Conservation (phyloP, 2,797 vertebrate genomes). For the Coccyzus lansbergi region DNA sequence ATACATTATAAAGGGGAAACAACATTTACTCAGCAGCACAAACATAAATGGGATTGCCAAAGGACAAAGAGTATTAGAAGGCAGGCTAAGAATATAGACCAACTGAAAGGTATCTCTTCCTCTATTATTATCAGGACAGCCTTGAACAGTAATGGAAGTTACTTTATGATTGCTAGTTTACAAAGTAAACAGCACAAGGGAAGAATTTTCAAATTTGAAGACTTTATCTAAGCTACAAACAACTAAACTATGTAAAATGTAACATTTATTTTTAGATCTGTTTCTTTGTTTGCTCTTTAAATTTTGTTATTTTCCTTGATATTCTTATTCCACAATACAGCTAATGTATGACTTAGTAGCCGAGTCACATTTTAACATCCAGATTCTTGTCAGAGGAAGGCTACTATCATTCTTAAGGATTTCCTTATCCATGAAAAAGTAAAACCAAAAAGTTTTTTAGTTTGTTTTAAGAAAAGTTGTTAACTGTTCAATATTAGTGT, state of each 20-base stretch:
- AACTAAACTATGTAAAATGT: background rate
- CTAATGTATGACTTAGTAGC: background rate
- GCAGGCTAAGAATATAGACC: conserved; percentile 8
- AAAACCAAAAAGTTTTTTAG: background rate
- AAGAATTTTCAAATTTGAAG: background rate
- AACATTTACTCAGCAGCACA: background rate
- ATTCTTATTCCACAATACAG: background rate
- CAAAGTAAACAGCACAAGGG: background rate
- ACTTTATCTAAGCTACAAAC: background rate
- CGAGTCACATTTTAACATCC: background rate
- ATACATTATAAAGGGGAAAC: background rate
- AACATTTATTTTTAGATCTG: background rate
- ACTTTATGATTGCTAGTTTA: background rate
- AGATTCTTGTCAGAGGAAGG: background rate
- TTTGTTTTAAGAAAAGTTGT: background rate
- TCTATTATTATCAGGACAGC: conserved; percentile 29
- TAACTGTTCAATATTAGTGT: background rate
- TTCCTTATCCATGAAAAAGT: background rate
- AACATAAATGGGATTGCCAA: background rate
- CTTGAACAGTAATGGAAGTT: background rate
- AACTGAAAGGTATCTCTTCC: background rate
- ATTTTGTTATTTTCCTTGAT: background rate
- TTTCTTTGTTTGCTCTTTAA: background rate
- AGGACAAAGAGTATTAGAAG: conserved; percentile 32
- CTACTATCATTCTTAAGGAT: background rate